Evolutionary conservation across 2,113 vertebrate genomes (phyloP), one percentile per base, ranked within the genome.

Genomic region (Bos taurus): DNA sequence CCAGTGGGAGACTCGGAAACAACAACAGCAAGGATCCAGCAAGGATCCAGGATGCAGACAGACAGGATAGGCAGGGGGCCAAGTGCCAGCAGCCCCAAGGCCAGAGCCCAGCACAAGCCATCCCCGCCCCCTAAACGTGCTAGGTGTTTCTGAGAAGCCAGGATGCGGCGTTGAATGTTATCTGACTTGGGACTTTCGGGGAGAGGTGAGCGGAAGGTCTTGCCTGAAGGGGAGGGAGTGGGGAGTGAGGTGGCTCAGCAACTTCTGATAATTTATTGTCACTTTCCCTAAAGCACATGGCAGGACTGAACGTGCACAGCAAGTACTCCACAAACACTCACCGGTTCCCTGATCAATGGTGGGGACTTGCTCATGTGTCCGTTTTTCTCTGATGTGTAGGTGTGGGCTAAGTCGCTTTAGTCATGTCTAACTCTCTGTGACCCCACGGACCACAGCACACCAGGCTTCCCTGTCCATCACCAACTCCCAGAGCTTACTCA

Each of bases 171-270:
- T 23, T 36, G 54, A 95, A 48, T 43, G 52, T 96, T 93, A 90
- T 94, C 94, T 56, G 95, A 94, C 90, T 84, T 89, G 95, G 94
- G 94, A 77, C 80, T 96, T 97, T 97, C 52, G 74, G 93, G 86
- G 43, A 86, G 46, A 96, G 60, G 83, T 92, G 93, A 96, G 88
- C 74, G 91, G 92, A 88, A 96, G 94, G 80, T 64, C 91, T 85
- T 95, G 28, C 46, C 84, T 46, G 43, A 40, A 94, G 23, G 88
- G 7, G 50, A 95, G 30, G 33, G 48, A 6, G 50, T 40, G 30
- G 19, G 7, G 19, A 40, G 30, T 10, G 28, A 52, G 30, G n/a
- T 4, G 64, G 36, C 50, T 71, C 50, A 56, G 83, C 93, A 81
- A 56, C 23, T 78, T 85, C 62, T 77, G 17, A 82, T 94, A 43